Evolutionary conservation across 1,140 invertebrate species (phyloP).

Genomic region (Argopecten irradians): DNA sequence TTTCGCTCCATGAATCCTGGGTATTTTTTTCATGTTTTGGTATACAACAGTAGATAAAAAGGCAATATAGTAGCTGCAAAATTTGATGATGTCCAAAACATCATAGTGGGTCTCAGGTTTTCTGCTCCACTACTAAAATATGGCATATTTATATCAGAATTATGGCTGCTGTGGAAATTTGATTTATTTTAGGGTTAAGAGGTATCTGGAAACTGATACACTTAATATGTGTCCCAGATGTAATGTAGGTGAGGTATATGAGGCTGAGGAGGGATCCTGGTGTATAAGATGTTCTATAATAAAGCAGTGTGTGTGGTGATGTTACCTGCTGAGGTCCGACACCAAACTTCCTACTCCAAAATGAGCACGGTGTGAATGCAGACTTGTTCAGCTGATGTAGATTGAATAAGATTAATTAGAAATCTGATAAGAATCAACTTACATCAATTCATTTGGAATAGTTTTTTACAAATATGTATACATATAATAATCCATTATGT

Average conservation of each 20-base stretch:
- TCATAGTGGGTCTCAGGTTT: not conserved
- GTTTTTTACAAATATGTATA: too few relatives aligned
- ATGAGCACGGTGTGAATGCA: not conserved
- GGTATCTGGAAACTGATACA: not conserved
- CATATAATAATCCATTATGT: too few relatives aligned
- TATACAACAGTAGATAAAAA: not conserved
- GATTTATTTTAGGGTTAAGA: not conserved
- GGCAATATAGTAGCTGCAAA: not conserved
- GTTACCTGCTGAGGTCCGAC: not conserved
- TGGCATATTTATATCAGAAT: constrained; percentile 3
- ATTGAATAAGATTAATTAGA: not conserved
- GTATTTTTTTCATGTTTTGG: not conserved
- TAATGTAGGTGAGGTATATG: not conserved
- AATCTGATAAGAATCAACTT: not conserved
- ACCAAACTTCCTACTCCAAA: not conserved
- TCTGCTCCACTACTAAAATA: not conserved
- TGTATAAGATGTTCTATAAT: not conserved
- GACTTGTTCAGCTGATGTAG: not conserved
- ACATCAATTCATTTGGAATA: too few relatives aligned
- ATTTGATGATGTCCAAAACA: not conserved
- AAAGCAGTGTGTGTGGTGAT: not conserved
- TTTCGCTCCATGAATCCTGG: not conserved
- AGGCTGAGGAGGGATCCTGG: not conserved
- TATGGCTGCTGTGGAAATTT: not conserved
- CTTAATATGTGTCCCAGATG: not conserved